Percentiles rank a stretch among this genome's conserved stretches.
These are phyloP conservation scores for Metaphire vulgaris DNA, from an alignment of 1,140 invertebrate species.

Conservation along the genomic window DNA sequence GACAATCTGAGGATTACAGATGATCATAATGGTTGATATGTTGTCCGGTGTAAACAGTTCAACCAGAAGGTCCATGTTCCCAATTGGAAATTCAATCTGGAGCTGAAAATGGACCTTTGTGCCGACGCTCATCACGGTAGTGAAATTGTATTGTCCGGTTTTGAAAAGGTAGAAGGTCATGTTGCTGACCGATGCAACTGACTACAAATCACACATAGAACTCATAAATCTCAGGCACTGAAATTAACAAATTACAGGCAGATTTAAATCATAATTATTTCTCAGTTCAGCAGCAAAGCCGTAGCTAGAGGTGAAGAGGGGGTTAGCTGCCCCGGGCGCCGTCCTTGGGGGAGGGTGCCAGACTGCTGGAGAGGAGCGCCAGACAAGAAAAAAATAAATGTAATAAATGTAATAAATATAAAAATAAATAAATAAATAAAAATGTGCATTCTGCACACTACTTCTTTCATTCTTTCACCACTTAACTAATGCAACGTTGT, in stretches of 20 bases:
- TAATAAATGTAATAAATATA: too few relatives aligned
- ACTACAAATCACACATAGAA: not conserved
- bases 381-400: not conserved
- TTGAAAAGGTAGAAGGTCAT: conserved; percentile 18
- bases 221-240: too few relatives aligned
- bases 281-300: not conserved
- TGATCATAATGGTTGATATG: conserved; percentile 41
- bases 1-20: conserved; percentile 42
- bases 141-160: conserved; percentile 19
- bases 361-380: not conserved
- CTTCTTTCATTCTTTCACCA: too few relatives aligned
- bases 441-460: too few relatives aligned
- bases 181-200: conserved; percentile 3
- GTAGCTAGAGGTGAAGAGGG: not conserved
- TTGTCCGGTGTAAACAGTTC: conserved; percentile 50
- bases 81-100: conserved; percentile 27
- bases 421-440: too few relatives aligned
- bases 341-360: not conserved
- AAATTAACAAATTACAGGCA: not conserved
- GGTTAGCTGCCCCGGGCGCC: too few relatives aligned
- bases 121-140: conserved; percentile 17
- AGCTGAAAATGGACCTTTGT: conserved; percentile 22
- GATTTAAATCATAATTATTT: not conserved
- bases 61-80: conserved; percentile 38
- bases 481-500: too few relatives aligned